phyloP scores from a whole-genome alignment of 1,140 invertebrate genomes.

The Zaprionus ghesquierei region DNA sequence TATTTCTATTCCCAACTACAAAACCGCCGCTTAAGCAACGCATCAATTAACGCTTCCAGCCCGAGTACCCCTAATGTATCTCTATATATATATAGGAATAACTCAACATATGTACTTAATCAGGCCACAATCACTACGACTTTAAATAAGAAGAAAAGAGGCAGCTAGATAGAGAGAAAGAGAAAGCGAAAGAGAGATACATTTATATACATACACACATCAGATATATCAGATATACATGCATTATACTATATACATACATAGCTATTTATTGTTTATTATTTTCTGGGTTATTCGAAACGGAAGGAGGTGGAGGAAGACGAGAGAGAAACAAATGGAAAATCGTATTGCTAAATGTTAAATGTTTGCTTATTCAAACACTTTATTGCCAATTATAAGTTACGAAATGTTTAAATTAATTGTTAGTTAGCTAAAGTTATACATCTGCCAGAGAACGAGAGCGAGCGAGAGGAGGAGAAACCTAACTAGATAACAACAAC shows the following conservation, averaged over 20 bases:
- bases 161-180: conserved; percentile 6
- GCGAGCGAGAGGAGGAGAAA: no score
- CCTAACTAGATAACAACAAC: conserved; percentile 23
- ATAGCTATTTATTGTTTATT: conserved; percentile 77
- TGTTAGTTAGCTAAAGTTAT: conserved; percentile 82
- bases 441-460: conserved; percentile 65
- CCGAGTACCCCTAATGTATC: conserved; percentile 36
- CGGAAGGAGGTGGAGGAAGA: conserved; percentile 1
- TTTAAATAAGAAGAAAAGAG: conserved; percentile 53
- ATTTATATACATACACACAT: conserved; percentile 61
- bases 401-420: conserved; percentile 79
- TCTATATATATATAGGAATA: conserved; percentile 45
- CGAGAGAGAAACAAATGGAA: conserved; percentile 13
- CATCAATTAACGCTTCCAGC: background rate
- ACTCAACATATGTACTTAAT: conserved; percentile 57
- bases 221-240: conserved; percentile 43
- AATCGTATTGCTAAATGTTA: conserved; percentile 76
- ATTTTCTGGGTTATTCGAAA: conserved; percentile 63
- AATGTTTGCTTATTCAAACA: conserved; percentile 79
- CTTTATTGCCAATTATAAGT: conserved; percentile 80
- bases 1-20: no score
- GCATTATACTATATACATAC: conserved; percentile 33
- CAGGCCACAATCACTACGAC: conserved; percentile 75
- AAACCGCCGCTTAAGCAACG: background rate
- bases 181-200: conserved; percentile 41